These are phyloP conservation scores for Hirundo rustica DNA, from an alignment of 2,797 vertebrate species.

Conservation along the genomic window DNA sequence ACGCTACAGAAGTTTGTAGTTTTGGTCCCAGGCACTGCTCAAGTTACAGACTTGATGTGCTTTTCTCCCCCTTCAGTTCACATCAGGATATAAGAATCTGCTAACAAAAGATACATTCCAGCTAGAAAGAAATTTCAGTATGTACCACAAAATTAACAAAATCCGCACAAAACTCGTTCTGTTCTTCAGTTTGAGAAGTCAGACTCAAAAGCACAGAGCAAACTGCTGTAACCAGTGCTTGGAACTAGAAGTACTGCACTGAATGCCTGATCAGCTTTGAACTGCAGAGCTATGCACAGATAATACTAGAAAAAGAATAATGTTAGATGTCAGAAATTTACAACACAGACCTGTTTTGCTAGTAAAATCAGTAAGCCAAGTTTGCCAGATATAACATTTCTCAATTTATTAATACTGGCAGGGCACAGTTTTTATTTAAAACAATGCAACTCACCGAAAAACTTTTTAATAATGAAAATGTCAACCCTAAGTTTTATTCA, in stretches of 20 bases:
- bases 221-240: not conserved
- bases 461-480: not conserved
- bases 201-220: not conserved
- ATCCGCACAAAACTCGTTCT: not conserved
- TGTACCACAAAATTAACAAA: not conserved
- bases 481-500: not conserved
- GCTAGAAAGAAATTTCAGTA: not conserved
- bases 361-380: not conserved
- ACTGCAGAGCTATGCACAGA: not conserved
- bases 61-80: rapidly evolving
- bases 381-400: not conserved
- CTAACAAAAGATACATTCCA: not conserved
- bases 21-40: not conserved
- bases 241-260: not conserved
- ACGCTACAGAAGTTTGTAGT: not conserved
- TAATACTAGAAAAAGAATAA: not conserved
- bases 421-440: not conserved
- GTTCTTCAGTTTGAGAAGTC: not conserved
- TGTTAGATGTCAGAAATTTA: not conserved
- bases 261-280: not conserved
- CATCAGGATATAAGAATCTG: not conserved
- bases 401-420: not conserved
- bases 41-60: not conserved
- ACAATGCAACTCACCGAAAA: not conserved
- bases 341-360: not conserved